Evolutionary conservation across 2,113 vertebrate genomes (phyloP).

Genomic region (Chaetura pelagica): DNA sequence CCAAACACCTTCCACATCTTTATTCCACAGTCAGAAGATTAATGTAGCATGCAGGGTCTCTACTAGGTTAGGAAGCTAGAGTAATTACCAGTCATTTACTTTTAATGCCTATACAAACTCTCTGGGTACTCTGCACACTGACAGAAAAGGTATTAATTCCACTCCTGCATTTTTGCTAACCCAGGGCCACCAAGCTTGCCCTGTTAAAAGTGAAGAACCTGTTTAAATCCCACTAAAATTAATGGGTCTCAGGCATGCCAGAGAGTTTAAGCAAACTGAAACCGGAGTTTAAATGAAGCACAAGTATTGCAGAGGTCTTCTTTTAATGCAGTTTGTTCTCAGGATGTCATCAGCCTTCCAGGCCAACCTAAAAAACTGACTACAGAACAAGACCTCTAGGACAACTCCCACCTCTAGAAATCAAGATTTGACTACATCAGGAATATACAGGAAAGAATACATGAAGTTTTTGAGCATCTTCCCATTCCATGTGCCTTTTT

Average conservation of each 20-base stretch:
- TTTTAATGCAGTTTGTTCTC: neutral
- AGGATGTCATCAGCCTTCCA: neutral
- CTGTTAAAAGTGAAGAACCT: neutral
- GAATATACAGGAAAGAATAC: neutral
- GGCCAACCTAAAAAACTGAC: neutral
- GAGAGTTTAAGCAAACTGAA: neutral
- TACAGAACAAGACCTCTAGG: neutral
- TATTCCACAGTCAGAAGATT: neutral
- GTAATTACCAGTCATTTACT: slow-evolving; percentile 31
- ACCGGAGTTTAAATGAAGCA: neutral
- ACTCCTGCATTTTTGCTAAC: neutral
- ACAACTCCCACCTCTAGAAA: neutral
- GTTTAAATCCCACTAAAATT: slow-evolving; percentile 9
- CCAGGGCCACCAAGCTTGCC: neutral
- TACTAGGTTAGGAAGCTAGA: neutral
- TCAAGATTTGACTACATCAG: neutral
- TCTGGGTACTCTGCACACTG: neutral
- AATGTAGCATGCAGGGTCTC: neutral
- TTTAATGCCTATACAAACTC: neutral
- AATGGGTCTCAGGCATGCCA: neutral
- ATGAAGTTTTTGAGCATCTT: neutral
- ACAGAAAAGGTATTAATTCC: slow-evolving; percentile 18
- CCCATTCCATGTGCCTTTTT: neutral
- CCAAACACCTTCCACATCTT: neutral
- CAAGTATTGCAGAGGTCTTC: neutral